Percentiles rank a stretch among this genome's conserved stretches.
Conservation (phyloP, 1,140 invertebrate genomes). For the Macrosteles quadrilineatus region DNA sequence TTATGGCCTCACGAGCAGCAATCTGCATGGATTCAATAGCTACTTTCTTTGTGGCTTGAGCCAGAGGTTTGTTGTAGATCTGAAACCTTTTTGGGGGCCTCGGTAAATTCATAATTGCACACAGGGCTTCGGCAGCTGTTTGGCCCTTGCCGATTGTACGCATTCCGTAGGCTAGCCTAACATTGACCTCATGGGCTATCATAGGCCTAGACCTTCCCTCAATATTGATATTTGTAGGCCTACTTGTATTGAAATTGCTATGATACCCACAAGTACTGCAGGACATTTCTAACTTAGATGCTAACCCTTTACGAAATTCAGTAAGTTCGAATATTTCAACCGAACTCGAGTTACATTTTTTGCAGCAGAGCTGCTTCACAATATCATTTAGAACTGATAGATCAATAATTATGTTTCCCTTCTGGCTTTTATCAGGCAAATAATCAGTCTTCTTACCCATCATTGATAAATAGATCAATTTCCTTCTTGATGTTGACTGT, state of each 20-base stretch:
- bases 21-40: not conserved
- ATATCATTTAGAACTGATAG: not conserved
- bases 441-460: too few species aligned
- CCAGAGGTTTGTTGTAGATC: not conserved
- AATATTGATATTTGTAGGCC: too few species aligned
- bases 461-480: too few species aligned
- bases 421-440: too few species aligned
- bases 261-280: not conserved
- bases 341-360: not conserved
- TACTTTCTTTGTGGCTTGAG: not conserved
- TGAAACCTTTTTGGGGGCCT: not conserved
- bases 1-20: not conserved
- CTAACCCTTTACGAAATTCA: too few species aligned
- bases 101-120: not conserved
- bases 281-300: not conserved
- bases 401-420: not conserved
- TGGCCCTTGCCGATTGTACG: too few species aligned
- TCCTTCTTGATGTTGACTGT: not conserved
- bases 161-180: conserved; percentile 1
- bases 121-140: not conserved
- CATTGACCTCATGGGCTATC: not conserved
- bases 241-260: too few species aligned
- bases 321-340: not conserved
- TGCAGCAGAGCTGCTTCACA: not conserved
- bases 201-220: not conserved